A percentile compares a stretch with the other conserved stretches of the same genome.
These are phyloP conservation scores for Temnopleurus reevesii DNA, from an alignment of 53 echinoderm and acorn worm genomes.

Conservation along the genomic window DNA sequence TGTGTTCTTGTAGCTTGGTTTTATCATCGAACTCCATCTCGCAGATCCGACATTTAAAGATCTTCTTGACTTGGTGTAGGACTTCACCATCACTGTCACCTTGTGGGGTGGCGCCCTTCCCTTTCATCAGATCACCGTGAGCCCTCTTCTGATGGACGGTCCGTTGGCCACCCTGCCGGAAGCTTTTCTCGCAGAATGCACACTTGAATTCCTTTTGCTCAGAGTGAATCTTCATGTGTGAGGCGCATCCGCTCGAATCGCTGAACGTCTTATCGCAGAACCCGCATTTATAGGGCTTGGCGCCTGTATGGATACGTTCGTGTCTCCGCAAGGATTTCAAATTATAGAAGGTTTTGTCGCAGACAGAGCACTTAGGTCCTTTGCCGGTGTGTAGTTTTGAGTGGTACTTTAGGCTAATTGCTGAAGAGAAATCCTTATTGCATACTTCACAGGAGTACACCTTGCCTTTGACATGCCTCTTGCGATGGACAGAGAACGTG, in stretches of 20 bases:
- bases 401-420: constrained; percentile 44
- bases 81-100: not conserved
- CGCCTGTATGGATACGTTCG: constrained; percentile 19
- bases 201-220: not conserved
- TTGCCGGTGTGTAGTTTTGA: constrained; percentile 44
- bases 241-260: not conserved
- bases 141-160: constrained; percentile 9
- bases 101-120: not conserved
- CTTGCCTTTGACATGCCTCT: constrained; percentile 33
- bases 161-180: not conserved
- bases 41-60: not conserved
- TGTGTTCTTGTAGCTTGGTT: constrained; percentile 1
- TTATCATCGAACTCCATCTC: not conserved
- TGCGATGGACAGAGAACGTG: not conserved
- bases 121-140: not conserved
- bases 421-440: constrained; percentile 48
- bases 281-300: constrained; percentile 9
- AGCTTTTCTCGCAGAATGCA: not conserved
- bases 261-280: constrained; percentile 22
- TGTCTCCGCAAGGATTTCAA: constrained; percentile 38
- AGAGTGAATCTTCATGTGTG: constrained; percentile 25
- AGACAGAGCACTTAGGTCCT: constrained; percentile 59
- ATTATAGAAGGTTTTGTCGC: constrained; percentile 61
- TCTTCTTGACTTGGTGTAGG: not conserved
- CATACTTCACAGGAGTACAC: constrained; percentile 56